Base-by-base conservation (phyloP, 2,113 vertebrate genomes). In the Odontophorus gujanensis region DNA sequence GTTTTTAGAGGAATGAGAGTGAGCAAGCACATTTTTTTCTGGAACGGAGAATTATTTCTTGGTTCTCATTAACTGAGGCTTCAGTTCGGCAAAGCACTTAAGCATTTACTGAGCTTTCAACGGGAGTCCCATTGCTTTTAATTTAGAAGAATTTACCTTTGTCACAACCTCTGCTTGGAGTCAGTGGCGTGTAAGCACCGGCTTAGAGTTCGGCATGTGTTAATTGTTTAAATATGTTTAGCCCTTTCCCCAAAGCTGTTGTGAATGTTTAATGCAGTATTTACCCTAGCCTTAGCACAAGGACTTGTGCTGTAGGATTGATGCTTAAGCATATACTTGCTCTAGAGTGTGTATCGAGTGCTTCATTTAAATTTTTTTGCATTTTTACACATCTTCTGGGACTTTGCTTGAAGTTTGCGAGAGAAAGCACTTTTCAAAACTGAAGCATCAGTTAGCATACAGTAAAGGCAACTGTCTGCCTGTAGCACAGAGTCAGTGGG, bases 211-310 rank as follows among this genome's bases (percentile, higher is more conserved):
- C 8, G 7, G 87, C 94, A 84, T 90, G 90, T 92, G 88, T 81
- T 96, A 94, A 95, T 95, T 96, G 95, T 94, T 90, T 88, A 92
- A 95, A 89, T 95, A 66, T 79, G 94, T 95, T 93, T 85, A 92
- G 94, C 82, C 75, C 90, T 94, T 95, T 90, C 93, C 93, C 87
- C 87, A 94, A 72, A 94, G 89, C 96, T 92, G 91, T 88, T 93
- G 93, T 95, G 94, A 93, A 94, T 90, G 80, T 97, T 95, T 96
- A 91, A 95, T 88, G 82, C 76, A 38, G 90, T 95, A 91, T 96
- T 97, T 94, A 93, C 94, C 61, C 87, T 83, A 78, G 85, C 85
- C 82, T 92, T 94, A 96, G 87, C 83, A 72, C 82, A 81, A 91
- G 83, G 91, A 75, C 72, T 81, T 43, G 57, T 38, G 9, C 91